Conservation (phyloP, 2,888 invertebrate species). For the Athripsodes cinereus region DNA sequence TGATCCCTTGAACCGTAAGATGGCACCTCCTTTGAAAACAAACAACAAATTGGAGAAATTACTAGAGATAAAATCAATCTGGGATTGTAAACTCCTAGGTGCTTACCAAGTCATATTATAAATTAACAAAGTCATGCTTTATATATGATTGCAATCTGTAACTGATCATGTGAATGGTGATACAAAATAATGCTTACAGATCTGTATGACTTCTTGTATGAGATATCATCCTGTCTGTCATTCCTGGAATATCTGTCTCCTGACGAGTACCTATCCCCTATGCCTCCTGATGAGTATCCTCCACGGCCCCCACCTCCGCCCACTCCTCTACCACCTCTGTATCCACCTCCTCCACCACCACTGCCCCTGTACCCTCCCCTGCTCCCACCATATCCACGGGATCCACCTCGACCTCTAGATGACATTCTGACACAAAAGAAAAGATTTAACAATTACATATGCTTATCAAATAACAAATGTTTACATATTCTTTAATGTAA, state of each 20-base stretch:
- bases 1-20: slow-evolving; percentile 50
- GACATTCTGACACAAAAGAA: slow-evolving; percentile 36
- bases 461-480: neutral
- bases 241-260: slow-evolving; percentile 43
- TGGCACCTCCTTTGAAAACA: slow-evolving; percentile 43
- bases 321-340: slow-evolving; percentile 40
- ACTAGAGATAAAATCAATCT: too few species aligned
- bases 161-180: too few species aligned
- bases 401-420: slow-evolving; percentile 45
- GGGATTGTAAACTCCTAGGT: neutral
- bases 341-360: slow-evolving; percentile 36
- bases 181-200: slow-evolving; percentile 41
- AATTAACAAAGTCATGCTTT: too few species aligned
- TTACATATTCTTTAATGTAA: too few species aligned
- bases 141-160: too few species aligned
- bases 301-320: slow-evolving; percentile 40
- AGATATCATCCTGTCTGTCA: slow-evolving; percentile 39
- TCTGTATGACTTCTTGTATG: slow-evolving; percentile 47
- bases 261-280: slow-evolving; percentile 29
- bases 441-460: neutral
- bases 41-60: too few species aligned
- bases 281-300: slow-evolving; percentile 39
- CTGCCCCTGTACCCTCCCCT: slow-evolving; percentile 30
- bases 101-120: too few species aligned
- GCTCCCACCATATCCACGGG: slow-evolving; percentile 34